Percentiles rank a stretch among this genome's conserved stretches.
Evolutionary conservation across 2,888 invertebrate genomes (phyloP).

Genomic region (Willowsia nigromaculata): DNA sequence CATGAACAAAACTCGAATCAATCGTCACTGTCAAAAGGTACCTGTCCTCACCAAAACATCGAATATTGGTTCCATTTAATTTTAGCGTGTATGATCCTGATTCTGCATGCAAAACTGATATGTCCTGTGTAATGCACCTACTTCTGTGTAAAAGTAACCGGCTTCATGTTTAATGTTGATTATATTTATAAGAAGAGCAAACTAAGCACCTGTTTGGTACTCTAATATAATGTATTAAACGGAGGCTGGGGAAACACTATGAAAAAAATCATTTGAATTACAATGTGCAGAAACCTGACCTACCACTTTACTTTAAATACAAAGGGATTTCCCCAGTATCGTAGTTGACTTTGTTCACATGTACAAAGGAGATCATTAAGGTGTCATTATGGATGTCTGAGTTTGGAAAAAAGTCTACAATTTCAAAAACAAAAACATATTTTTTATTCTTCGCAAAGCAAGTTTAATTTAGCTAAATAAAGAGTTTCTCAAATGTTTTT

Average conservation of each 20-base stretch:
- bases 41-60: neutral
- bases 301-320: neutral
- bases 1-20: too few relatives aligned
- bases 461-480: too few relatives aligned
- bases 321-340: neutral
- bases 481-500: too few relatives aligned
- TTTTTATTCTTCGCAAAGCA: too few relatives aligned
- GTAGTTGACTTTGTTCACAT: neutral
- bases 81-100: neutral
- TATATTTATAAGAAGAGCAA: too few relatives aligned
- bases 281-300: neutral
- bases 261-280: neutral
- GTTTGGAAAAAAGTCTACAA: too few relatives aligned
- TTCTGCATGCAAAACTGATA: neutral
- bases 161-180: neutral
- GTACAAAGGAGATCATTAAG: too few relatives aligned
- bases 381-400: neutral
- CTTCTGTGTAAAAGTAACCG: neutral
- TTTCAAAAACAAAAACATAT: too few relatives aligned
- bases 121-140: too few relatives aligned
- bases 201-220: neutral
- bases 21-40: neutral
- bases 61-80: neutral
- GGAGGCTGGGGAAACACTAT: neutral
- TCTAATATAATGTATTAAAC: neutral